Evolutionary conservation across 2,888 invertebrate species (phyloP), one percentile per base, ranked within the genome.

Genomic region (Craniophora ligustri): DNA sequence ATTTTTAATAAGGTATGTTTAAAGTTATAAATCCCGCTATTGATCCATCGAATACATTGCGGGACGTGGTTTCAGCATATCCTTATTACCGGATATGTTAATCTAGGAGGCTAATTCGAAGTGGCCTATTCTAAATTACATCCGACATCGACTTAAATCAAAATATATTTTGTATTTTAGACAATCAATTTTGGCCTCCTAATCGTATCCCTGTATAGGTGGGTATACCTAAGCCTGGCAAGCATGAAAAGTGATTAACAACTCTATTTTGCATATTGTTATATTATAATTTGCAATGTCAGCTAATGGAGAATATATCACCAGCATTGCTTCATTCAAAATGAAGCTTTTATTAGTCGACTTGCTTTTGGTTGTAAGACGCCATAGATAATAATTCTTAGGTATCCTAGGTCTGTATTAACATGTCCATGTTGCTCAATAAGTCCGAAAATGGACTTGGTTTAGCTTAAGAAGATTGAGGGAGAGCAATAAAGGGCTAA

Each of bases 401-500:
- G 76, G 73, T 80, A 81, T 78, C 75, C 79, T 84, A 85, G 79
- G 78, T 83, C 81, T 81, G 78, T 82, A 81, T 78, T 83, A 81
- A 85, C 85, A 82, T 87, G 91, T 91, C 92, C 91, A 89, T 85
- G 80, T 93, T 93, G 93, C 93, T 93, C 93, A 93, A 93, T 92
- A 82, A 76, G 87, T 88, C 86, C 85, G 76, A 72, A 67, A 56
- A 73, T 75, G 89, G 89, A 86, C 86, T 85, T 79, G 81, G 81
- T 87, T 86, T 89, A 90, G 90, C 79, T 79, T 90, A 89, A 89
- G 67, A 34, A 32, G 87, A 70, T 82, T 79, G 83, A 82, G 79
- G 89, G 87, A 87, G 89, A 87, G 91, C 91, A 90, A 88, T 88
- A 81, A 85, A 85, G 85, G 86, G 85, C 81, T 72, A 73, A 72